Evolutionary conservation across 2,113 vertebrate genomes (phyloP).

Genomic region (Acinonyx jubatus): DNA sequence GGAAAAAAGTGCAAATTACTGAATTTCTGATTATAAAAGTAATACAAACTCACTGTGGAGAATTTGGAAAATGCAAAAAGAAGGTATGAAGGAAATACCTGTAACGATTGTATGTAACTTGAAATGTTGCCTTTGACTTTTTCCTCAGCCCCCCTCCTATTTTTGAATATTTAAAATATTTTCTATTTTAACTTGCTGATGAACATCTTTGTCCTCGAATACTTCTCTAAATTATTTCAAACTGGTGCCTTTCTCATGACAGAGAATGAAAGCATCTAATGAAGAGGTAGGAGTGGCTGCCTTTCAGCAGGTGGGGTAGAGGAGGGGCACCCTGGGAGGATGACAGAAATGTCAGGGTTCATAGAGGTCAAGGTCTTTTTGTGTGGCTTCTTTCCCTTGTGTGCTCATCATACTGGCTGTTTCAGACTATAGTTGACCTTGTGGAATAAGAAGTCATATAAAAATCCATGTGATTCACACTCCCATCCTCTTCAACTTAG

Average conservation of each 20-base stretch:
- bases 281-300: background rate
- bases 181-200: background rate
- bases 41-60: background rate
- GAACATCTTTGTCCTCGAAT: background rate
- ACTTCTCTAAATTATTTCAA: background rate
- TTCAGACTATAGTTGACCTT: background rate
- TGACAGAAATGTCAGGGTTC: background rate
- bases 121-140: background rate
- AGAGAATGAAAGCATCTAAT: background rate
- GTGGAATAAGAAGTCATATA: background rate
- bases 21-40: background rate
- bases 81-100: background rate
- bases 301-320: background rate
- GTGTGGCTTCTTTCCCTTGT: background rate
- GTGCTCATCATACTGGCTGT: background rate
- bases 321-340: background rate
- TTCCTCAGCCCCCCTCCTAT: background rate
- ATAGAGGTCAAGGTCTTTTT: background rate
- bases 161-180: slow-evolving; percentile 15
- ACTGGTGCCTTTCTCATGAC: background rate
- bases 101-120: background rate
- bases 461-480: background rate
- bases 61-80: background rate
- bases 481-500: background rate
- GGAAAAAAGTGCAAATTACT: background rate